Percentiles rank a stretch among this genome's conserved stretches.
Conservation (phyloP, 2,113 vertebrate genomes). For the Pionites leucogaster region DNA sequence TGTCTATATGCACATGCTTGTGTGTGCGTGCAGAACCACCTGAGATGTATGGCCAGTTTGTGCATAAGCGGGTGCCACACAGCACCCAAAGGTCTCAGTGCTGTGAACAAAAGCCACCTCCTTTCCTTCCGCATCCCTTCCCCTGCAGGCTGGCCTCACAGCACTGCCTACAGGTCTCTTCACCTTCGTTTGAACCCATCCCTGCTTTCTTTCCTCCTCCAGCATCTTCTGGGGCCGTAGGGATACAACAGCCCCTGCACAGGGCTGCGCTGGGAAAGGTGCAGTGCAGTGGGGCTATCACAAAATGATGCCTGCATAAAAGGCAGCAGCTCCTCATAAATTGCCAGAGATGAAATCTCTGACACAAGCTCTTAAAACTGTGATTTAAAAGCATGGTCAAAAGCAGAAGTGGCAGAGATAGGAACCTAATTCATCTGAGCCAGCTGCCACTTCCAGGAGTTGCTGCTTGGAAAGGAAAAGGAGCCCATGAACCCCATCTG, state of each 20-base stretch:
- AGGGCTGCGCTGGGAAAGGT: accelerated
- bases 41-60: accelerated
- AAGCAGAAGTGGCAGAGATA: conserved; percentile 22
- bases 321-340: neutral
- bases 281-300: neutral
- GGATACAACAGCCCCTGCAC: neutral
- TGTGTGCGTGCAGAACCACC: neutral
- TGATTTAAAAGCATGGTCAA: conserved; percentile 6
- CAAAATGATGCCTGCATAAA: neutral
- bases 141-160: conserved; percentile 5
- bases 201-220: neutral
- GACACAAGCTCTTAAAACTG: conserved; percentile 11
- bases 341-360: conserved; percentile 8
- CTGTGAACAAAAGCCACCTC: neutral
- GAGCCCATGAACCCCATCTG: neutral
- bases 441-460: neutral
- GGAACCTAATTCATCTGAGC: neutral
- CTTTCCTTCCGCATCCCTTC: neutral
- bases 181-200: conserved; percentile 63
- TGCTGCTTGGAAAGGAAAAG: neutral
- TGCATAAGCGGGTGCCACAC: accelerated
- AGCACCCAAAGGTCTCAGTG: conserved; percentile 6
- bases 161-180: neutral
- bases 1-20: neutral
- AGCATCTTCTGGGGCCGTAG: accelerated